phyloP scores from a whole-genome alignment of 2,113 vertebrate species.

The Boulengeromyrus knoepffleri region DNA sequence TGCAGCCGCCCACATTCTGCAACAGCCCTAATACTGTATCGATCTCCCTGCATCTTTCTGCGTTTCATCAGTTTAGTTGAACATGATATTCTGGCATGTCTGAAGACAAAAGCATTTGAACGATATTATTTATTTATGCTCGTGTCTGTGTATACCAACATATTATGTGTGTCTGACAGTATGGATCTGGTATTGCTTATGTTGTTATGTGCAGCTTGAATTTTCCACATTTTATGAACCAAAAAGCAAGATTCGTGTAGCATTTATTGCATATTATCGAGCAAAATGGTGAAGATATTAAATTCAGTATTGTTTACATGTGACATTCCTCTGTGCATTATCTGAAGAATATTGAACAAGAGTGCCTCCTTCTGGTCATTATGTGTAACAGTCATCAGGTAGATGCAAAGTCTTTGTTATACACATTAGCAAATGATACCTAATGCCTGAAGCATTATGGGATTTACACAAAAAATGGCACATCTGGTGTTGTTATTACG shows the following conservation, averaged over 20 bases:
- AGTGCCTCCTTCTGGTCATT: constrained; percentile 10
- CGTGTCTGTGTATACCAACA: background rate
- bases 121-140: background rate
- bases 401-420: background rate
- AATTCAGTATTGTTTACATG: background rate
- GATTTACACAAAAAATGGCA: background rate
- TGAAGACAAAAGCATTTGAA: background rate
- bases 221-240: background rate
- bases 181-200: background rate
- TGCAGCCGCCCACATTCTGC: constrained; percentile 4
- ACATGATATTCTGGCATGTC: background rate
- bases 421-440: background rate
- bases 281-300: background rate
- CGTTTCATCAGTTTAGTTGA: background rate
- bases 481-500: background rate
- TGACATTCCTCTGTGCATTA: background rate
- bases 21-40: background rate
- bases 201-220: background rate
- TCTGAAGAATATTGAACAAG: background rate
- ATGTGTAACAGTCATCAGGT: background rate
- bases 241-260: background rate
- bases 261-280: background rate
- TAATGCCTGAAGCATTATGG: background rate
- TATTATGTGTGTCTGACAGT: background rate
- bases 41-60: background rate